Evolutionary conservation across 37 sponge, comb jelly and placozoan species (phyloP), one percentile per base, ranked within the genome.

Genomic region (Bolinopsis microptera): DNA sequence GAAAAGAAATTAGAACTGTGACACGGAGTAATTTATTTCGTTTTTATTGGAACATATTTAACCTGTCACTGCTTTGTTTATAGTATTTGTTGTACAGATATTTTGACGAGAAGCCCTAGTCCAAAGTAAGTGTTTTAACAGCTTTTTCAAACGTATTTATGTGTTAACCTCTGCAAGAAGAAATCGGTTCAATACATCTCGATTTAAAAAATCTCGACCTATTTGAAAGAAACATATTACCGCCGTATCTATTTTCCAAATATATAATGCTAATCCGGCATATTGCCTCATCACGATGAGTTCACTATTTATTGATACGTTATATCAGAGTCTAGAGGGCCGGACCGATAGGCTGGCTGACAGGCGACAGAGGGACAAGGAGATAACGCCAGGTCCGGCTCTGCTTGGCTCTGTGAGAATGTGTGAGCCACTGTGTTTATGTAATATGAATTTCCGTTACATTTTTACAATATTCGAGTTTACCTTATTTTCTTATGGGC

Each of bases 361-460:
- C 26, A 77, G 80, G 80, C 0, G 35, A 38, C 41, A 41, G 90
- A 86, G 41, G 90, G 90, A 86, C 26, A 18, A 39, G 61, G 61
- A 48, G n/a, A 48, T 48, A 48, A 48, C 61, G 61, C 61, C 61
- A 18, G 13, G 61, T 13, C 13, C 61, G 61, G 13, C 61, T 13
- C 13, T 48, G 9, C 13, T 13, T 48, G 13, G 13, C 61, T 48
- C 9, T 48, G 61, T 48, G 9, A 48, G 61, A 22, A 67, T 67
- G 68, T 67, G 68, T 67, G 68, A 67, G 21, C 13, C 75, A 72
- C 75, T 48, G 31, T 28, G 22, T 72, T 41, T 26, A 86, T 41
- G 41, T 86, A 86, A 86, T 86, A 41, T 86, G 61, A 86, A 86
- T 86, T 86, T 86, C 90, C 61, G 90, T 86, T 86, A 86, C 90